These are phyloP conservation scores for Porites lutea DNA, from an alignment of 64 coral and sea anemone species.

Conservation along the genomic window DNA sequence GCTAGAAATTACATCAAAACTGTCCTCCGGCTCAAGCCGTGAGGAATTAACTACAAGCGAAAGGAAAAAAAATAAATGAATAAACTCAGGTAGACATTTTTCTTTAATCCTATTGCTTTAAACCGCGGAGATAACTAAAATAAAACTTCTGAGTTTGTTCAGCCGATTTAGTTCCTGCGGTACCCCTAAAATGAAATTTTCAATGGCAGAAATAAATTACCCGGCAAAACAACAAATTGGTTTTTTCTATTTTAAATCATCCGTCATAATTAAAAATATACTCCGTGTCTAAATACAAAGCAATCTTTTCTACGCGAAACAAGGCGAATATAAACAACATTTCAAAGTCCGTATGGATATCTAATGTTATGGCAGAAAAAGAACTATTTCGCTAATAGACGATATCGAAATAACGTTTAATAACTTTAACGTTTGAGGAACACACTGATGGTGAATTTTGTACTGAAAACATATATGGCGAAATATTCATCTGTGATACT, in stretches of 20 bases:
- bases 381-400: neutral
- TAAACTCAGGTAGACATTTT: neutral
- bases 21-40: neutral
- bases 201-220: neutral
- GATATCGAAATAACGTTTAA: neutral
- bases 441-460: no score
- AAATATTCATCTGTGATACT: constrained; percentile 34
- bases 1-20: neutral
- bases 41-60: neutral
- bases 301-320: neutral
- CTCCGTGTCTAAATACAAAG: constrained; percentile 8
- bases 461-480: neutral
- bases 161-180: constrained; percentile 8
- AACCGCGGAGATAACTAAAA: neutral
- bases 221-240: neutral
- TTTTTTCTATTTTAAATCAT: neutral
- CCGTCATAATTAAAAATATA: no score
- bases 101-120: neutral
- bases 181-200: no score
- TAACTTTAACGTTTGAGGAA: no score
- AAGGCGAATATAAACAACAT: neutral
- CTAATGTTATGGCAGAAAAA: neutral
- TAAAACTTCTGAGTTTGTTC: neutral
- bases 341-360: neutral
- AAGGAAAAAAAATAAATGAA: neutral